Conservation (phyloP, 2,888 invertebrate genomes). For the Diarsia dahlii region DNA sequence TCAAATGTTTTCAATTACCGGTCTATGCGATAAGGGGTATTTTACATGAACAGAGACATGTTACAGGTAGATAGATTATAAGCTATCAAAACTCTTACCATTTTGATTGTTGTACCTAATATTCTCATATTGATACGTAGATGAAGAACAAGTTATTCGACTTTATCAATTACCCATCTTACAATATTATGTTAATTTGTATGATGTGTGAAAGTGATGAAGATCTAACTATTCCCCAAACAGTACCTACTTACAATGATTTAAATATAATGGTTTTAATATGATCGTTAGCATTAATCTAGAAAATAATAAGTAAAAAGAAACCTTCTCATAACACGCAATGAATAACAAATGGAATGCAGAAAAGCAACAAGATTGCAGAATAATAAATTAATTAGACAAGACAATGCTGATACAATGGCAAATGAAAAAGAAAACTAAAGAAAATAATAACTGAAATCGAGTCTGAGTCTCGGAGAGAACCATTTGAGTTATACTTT, state of each 20-base stretch:
- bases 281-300: neutral
- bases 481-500: neutral
- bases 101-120: neutral
- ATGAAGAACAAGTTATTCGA: conserved; percentile 1
- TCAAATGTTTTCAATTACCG: conserved; percentile 10
- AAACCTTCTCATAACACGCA: neutral
- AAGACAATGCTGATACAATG: neutral
- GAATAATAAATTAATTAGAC: neutral
- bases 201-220: too few relatives aligned
- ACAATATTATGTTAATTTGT: neutral
- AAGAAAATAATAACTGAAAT: conserved; percentile 3
- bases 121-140: neutral
- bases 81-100: neutral
- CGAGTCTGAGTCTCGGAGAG: neutral
- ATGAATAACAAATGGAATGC: neutral
- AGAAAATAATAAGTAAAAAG: neutral
- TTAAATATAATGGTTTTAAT: neutral
- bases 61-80: neutral
- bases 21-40: neutral
- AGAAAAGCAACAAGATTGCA: neutral
- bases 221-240: too few relatives aligned
- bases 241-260: neutral
- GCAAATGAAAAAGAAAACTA: neutral
- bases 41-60: neutral
- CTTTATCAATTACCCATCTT: neutral